phyloP scores from a whole-genome alignment of 2,888 invertebrate species.

The Pristionchus arcanus region DNA sequence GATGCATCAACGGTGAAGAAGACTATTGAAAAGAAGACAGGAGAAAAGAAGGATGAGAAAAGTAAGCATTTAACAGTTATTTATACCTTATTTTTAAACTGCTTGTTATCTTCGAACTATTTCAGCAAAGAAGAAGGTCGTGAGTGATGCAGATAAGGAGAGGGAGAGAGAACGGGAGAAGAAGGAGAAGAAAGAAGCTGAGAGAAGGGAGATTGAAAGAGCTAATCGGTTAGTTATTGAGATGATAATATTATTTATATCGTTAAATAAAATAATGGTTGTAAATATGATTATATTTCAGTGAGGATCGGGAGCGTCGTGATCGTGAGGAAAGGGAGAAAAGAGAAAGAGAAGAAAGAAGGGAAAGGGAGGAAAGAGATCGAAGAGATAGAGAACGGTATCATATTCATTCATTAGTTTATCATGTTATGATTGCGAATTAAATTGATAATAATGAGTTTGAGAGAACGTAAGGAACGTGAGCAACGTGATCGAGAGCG shows the following conservation, averaged over 20 bases:
- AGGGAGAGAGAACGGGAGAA: conserved; percentile 36
- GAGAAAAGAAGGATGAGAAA: conserved; percentile 12
- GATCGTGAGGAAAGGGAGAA: conserved; percentile 45
- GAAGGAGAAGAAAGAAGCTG: conserved; percentile 51
- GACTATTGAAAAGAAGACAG: not conserved
- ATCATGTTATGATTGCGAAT: not conserved
- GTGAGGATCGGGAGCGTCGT: conserved; percentile 46
- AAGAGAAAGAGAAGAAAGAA: conserved; percentile 24
- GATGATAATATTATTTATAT: not conserved
- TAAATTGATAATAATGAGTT: not conserved
- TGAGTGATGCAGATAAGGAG: not conserved
- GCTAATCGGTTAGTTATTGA: conserved; percentile 6
- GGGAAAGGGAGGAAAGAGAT: conserved; percentile 31
- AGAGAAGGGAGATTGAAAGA: conserved; percentile 53
- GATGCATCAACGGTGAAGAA: not conserved
- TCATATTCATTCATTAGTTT: not conserved
- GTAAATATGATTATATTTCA: not conserved
- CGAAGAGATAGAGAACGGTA: not conserved
- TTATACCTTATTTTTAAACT: not conserved
- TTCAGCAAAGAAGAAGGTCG: conserved; percentile 43
- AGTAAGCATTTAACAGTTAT: not conserved
- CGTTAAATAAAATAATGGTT: too few relatives aligned
- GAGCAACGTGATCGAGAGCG: conserved; percentile 51
- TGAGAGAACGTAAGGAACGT: conserved; percentile 39
- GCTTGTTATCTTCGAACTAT: not conserved